Conservation (phyloP, 2,797 vertebrate species). For the Neostethus bicornis region DNA sequence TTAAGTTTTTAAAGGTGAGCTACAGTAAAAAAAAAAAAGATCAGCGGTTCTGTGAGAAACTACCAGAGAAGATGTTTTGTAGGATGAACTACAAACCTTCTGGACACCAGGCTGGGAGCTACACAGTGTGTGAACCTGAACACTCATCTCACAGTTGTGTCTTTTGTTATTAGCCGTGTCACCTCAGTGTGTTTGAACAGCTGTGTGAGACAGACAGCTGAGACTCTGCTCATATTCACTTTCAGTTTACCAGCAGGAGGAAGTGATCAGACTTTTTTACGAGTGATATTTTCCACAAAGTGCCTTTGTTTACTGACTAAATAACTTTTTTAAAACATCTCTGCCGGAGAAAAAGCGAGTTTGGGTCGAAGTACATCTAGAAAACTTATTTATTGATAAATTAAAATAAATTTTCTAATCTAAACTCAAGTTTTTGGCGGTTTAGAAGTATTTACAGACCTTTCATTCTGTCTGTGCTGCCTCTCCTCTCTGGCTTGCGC, state of each 20-base stretch:
- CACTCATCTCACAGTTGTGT: conserved; percentile 17
- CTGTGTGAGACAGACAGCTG: conserved; percentile 56
- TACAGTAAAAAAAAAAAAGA: background rate
- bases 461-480: conserved; percentile 89
- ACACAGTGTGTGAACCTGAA: conserved; percentile 49
- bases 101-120: conserved; percentile 19
- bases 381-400: no score
- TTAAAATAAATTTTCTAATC: no score
- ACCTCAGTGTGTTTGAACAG: conserved; percentile 71
- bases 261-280: conserved; percentile 28
- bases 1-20: conserved; percentile 1
- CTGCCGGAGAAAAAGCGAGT: background rate
- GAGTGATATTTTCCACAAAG: conserved; percentile 14
- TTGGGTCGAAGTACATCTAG: background rate
- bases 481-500: conserved; percentile 95
- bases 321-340: background rate
- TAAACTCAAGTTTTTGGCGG: background rate
- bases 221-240: conserved; percentile 38
- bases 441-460: conserved; percentile 45
- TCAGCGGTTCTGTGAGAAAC: no score
- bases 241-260: conserved; percentile 37
- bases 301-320: conserved; percentile 12
- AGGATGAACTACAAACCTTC: conserved; percentile 7
- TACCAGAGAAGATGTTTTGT: background rate
- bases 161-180: conserved; percentile 42